Conservation (phyloP, 2,797 vertebrate genomes). For the Loris lydekkerianus region DNA sequence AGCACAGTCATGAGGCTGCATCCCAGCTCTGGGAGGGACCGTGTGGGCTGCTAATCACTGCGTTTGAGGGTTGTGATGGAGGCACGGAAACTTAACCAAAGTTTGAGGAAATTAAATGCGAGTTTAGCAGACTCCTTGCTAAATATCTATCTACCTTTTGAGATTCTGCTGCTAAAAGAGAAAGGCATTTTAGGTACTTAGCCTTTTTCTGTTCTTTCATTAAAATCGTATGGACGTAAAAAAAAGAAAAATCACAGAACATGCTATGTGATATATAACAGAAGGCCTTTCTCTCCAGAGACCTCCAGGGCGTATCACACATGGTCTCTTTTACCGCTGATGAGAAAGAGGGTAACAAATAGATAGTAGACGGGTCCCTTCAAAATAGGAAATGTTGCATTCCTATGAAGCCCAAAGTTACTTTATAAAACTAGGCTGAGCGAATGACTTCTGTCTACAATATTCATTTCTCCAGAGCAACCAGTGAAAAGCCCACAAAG, state of each 20-base stretch:
- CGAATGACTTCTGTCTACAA: background rate
- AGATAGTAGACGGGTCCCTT: background rate
- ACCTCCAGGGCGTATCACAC: background rate
- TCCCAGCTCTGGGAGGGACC: background rate
- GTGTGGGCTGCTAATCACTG: background rate
- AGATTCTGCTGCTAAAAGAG: background rate
- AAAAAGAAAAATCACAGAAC: background rate
- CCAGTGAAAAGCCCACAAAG: background rate
- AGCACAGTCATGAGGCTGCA: background rate
- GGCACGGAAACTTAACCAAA: background rate
- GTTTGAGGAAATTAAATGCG: background rate
- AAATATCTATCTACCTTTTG: background rate
- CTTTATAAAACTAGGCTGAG: background rate
- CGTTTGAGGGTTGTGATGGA: background rate
- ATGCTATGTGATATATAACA: background rate
- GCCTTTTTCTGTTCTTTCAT: background rate
- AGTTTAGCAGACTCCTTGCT: background rate
- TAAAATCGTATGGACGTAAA: background rate
- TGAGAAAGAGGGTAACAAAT: background rate
- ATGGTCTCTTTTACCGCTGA: background rate
- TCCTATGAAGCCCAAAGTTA: conserved; percentile 14
- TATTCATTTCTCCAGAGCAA: background rate
- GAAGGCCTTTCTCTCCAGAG: background rate
- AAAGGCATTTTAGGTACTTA: background rate
- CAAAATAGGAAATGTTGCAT: conserved; percentile 10